A percentile compares a stretch with the other conserved stretches of the same genome.
phyloP scores from a whole-genome alignment of 2,797 vertebrate species.

The Steatocranus sp. region DNA sequence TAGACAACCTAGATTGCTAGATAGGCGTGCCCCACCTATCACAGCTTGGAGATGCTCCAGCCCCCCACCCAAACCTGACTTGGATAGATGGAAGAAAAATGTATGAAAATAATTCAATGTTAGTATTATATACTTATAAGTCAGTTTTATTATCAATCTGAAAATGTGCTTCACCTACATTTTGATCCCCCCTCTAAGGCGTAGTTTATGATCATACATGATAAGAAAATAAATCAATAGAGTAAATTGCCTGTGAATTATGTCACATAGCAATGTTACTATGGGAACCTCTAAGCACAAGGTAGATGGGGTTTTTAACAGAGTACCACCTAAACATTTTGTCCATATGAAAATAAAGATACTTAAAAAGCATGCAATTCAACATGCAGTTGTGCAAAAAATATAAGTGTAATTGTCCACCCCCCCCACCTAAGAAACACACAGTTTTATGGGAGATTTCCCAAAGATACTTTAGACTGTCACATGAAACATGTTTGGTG shows the following conservation, averaged over 20 bases:
- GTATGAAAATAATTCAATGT: neutral
- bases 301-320: neutral
- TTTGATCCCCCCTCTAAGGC: neutral
- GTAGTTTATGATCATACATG: constrained; percentile 6
- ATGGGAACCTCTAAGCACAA: neutral
- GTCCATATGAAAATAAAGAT: neutral
- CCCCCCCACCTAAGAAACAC: neutral
- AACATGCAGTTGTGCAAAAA: neutral
- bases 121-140: neutral
- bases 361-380: neutral
- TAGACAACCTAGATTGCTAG: neutral
- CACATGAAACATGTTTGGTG: neutral
- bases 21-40: neutral
- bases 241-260: neutral
- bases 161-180: neutral
- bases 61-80: neutral
- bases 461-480: neutral
- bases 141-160: neutral
- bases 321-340: neutral
- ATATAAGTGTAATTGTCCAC: neutral
- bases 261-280: neutral
- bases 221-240: neutral
- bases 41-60: neutral
- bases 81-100: neutral
- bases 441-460: neutral